Percentiles rank a stretch among this genome's conserved stretches.
Evolutionary conservation across 1,140 invertebrate genomes (phyloP).

Genomic region (Asbolus verrucosus): DNA sequence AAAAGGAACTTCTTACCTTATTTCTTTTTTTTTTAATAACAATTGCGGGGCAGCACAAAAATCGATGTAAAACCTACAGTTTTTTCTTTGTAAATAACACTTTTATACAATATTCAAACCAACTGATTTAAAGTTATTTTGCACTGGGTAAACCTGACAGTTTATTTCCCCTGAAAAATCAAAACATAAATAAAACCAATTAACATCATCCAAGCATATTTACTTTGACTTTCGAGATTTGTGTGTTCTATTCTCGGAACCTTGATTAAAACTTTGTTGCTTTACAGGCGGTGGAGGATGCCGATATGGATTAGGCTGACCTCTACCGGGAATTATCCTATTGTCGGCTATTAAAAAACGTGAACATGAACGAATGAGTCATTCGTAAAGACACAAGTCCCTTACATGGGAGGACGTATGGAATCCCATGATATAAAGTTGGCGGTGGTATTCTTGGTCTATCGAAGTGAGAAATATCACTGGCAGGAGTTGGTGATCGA

Average conservation of each 20-base stretch:
- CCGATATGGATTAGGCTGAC: slow-evolving; percentile 58
- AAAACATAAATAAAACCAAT: slow-evolving; percentile 38
- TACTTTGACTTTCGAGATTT: slow-evolving; percentile 57
- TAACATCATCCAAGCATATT: slow-evolving; percentile 22
- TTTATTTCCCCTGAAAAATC: slow-evolving; percentile 55
- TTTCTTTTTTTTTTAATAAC: no score
- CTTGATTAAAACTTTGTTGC: slow-evolving; percentile 41
- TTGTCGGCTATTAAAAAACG: slow-evolving; percentile 56
- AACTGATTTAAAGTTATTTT: slow-evolving; percentile 49
- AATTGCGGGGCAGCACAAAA: slow-evolving; percentile 41
- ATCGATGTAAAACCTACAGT: slow-evolving; percentile 40
- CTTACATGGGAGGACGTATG: slow-evolving; percentile 63
- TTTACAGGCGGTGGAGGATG: slow-evolving; percentile 53
- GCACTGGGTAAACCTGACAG: slow-evolving; percentile 54
- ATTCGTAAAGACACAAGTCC: slow-evolving; percentile 12
- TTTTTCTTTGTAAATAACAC: slow-evolving; percentile 34
- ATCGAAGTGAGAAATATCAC: slow-evolving; percentile 58
- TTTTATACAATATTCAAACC: slow-evolving; percentile 29
- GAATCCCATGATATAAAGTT: slow-evolving; percentile 60
- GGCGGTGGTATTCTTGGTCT: slow-evolving; percentile 58
- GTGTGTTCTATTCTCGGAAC: slow-evolving; percentile 49
- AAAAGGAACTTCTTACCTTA: slow-evolving; percentile 52
- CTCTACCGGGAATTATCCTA: slow-evolving; percentile 57
- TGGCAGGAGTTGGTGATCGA: slow-evolving; percentile 62
- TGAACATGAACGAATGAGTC: neutral